Base-by-base conservation (phyloP, 2,797 vertebrate genomes). In the Argya squamiceps region DNA sequence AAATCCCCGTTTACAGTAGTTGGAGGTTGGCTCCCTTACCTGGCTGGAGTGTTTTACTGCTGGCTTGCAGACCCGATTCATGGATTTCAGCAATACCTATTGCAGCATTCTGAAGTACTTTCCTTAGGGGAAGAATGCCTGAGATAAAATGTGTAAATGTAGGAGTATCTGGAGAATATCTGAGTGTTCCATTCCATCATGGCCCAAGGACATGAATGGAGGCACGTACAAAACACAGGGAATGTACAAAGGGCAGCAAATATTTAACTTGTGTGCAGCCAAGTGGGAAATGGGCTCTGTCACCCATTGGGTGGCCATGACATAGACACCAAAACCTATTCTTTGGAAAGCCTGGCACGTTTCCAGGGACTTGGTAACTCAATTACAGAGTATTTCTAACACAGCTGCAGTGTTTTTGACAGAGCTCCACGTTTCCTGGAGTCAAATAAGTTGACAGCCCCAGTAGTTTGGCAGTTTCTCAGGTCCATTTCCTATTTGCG, bases 311-410 rank as follows among this genome's bases (percentile, higher is more conserved):
- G 47, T 30, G 1, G 2, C 49, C 44, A 11, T 2, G 3, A 10
- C 20, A 12, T 1, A 32, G 49, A 26, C 20, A 74, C 21, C 32
- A 63, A 50, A 85, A 22, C 11, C 44, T 49, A 5, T 84, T 93
- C 78, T 91, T 73, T 84, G 92, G 92, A 89, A 93, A 82, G 63
- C 87, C 55, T 79, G 67, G 55, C 39, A 9, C 27, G 1, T 59
- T 63, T 81, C 67, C 55, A 59, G 39, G 39, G 26, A 13, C 34
- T 44, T 32, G 4, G 18, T 68, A 60, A 34, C 24, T 56, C 23
- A 5, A 43, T n/a, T 41, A 2, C 34, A 23, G 30, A 11, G 2
- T 64, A 22, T 49, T 32, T 29, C 46, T 62, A 71, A 10, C 50
- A 47, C 46, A 88, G 82, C 85, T 89, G 47, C 26, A 5, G 36